Conservation (phyloP, 2,797 vertebrate species). For the Valencia hispanica region DNA sequence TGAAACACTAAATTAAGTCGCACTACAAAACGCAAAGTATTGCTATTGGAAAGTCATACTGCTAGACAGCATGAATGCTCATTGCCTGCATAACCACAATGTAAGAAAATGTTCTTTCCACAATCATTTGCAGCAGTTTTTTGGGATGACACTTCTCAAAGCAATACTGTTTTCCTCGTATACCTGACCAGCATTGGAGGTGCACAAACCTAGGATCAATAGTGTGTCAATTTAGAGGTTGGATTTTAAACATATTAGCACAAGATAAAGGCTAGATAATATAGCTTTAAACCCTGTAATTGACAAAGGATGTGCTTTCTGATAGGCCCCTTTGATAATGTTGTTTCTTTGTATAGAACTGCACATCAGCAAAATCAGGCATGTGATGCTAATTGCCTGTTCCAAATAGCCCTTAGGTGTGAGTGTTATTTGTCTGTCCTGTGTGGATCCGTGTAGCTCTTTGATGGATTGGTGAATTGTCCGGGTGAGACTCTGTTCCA, state of each 20-base stretch:
- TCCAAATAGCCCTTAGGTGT: neutral
- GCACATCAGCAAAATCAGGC: neutral
- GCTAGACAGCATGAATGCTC: neutral
- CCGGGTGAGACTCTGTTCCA: neutral
- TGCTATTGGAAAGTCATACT: neutral
- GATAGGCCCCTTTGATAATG: neutral
- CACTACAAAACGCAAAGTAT: neutral
- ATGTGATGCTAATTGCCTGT: neutral
- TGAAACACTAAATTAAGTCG: neutral
- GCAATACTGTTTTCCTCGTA: neutral
- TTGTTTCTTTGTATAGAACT: neutral
- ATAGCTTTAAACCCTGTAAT: neutral
- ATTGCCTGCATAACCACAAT: neutral
- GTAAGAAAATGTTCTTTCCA: neutral
- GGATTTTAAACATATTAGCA: neutral
- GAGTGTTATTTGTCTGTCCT: neutral
- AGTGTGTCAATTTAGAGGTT: neutral
- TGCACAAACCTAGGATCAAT: neutral
- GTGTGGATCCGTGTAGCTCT: neutral
- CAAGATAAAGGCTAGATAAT: neutral
- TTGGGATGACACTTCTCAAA: neutral
- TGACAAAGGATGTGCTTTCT: neutral
- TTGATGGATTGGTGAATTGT: neutral
- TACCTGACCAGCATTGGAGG: neutral
- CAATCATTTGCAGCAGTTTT: neutral